Evolutionary conservation across 2,888 invertebrate genomes (phyloP).

Genomic region (Leptura quadrifasciata): DNA sequence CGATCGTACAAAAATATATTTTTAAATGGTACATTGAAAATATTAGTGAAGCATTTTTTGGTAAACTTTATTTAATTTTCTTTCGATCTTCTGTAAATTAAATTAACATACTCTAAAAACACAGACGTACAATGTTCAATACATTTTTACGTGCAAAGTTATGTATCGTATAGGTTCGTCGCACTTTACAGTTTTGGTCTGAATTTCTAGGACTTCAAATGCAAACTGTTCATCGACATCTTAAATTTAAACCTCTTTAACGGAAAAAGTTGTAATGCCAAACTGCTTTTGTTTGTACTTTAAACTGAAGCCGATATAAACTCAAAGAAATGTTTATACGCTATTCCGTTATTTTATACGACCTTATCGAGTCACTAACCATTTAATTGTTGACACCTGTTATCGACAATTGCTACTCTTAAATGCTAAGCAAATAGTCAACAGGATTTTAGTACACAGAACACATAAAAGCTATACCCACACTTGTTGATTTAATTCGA

Average conservation of each 20-base stretch:
- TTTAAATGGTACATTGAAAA: too few relatives aligned
- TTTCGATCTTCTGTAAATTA: too few relatives aligned
- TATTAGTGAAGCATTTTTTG: too few relatives aligned
- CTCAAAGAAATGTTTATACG: neutral
- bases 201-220: too few relatives aligned
- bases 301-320: slow-evolving; percentile 3
- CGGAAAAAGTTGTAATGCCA: neutral
- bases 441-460: neutral
- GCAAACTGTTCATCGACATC: neutral
- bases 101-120: too few relatives aligned
- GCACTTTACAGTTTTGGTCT: too few relatives aligned
- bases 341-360: slow-evolving; percentile 43
- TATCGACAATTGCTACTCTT: slow-evolving; percentile 5
- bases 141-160: too few relatives aligned
- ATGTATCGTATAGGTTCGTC: too few relatives aligned
- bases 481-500: neutral
- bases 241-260: neutral
- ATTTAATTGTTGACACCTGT: slow-evolving; percentile 45
- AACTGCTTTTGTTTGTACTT: neutral
- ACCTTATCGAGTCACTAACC: slow-evolving; percentile 49
- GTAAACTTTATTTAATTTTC: too few relatives aligned
- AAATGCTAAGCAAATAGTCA: neutral
- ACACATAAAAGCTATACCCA: neutral
- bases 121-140: too few relatives aligned
- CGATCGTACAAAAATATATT: too few relatives aligned